These are phyloP conservation scores for Caretta caretta DNA, from an alignment of 2,113 vertebrate genomes.

Conservation along the genomic window DNA sequence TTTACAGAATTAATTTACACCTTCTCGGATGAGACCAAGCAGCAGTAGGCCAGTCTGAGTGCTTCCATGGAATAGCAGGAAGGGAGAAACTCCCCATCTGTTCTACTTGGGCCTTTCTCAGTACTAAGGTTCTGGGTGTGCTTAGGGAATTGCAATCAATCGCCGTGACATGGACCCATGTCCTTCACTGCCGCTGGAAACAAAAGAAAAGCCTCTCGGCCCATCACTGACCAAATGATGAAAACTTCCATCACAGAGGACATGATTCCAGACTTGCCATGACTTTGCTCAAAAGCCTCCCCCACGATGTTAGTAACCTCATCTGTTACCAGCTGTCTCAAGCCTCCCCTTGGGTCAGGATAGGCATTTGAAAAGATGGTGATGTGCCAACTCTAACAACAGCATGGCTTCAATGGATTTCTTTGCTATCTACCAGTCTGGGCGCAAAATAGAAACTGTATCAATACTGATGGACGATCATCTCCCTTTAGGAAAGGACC, in stretches of 20 bases:
- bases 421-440: not conserved
- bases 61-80: not conserved
- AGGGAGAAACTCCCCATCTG: not conserved
- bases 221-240: not conserved
- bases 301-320: not conserved
- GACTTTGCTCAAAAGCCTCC: not conserved
- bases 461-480: not conserved
- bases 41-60: not conserved
- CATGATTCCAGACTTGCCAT: not conserved
- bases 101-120: not conserved
- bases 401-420: not conserved
- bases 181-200: not conserved
- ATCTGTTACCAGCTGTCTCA: no score
- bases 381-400: not conserved
- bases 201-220: not conserved
- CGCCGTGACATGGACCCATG: not conserved
- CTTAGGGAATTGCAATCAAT: rapidly evolving
- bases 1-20: not conserved
- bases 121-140: not conserved
- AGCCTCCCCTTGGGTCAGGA: not conserved
- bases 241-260: not conserved
- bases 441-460: not conserved
- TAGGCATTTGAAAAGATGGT: not conserved
- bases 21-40: not conserved
- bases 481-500: not conserved